A percentile compares a stretch with the other conserved stretches of the same genome.
phyloP scores from a whole-genome alignment of 2,888 invertebrate genomes.

The Conops quadrifasciatus region DNA sequence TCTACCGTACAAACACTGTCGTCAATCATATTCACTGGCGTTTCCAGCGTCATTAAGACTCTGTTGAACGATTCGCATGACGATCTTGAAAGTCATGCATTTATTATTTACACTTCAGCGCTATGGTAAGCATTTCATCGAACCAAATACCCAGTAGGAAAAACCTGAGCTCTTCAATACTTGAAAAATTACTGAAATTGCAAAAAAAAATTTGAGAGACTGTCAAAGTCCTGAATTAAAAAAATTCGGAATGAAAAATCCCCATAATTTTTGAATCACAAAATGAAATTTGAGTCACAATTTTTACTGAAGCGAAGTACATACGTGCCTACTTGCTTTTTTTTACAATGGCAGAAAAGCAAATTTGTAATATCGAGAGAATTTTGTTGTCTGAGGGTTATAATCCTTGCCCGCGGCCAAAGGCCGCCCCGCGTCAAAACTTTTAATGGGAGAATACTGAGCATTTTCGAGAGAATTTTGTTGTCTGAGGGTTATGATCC shows the following conservation, averaged over 20 bases:
- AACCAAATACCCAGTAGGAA: constrained; percentile 4
- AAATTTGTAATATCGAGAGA: no score
- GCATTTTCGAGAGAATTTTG: no score
- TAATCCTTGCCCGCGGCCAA: no score
- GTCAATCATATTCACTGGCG: not conserved
- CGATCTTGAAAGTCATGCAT: constrained; percentile 23
- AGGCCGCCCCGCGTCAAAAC: no score
- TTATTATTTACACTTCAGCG: not conserved
- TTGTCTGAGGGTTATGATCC: no score
- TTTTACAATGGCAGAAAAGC: no score
- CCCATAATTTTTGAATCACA: no score
- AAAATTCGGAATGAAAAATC: not conserved
- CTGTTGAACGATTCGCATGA: constrained; percentile 14
- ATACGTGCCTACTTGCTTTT: no score
- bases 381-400: no score
- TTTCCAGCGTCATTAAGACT: not conserved
- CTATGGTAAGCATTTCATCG: not conserved
- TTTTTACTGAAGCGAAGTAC: no score
- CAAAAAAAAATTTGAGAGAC: not conserved
- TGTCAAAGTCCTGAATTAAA: not conserved
- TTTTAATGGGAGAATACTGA: no score
- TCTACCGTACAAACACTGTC: not conserved
- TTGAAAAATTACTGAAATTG: not conserved
- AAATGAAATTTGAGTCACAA: no score
- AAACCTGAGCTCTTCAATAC: not conserved